Evolutionary conservation across 2,113 vertebrate species (phyloP).

Genomic region (Salminus brasiliensis): DNA sequence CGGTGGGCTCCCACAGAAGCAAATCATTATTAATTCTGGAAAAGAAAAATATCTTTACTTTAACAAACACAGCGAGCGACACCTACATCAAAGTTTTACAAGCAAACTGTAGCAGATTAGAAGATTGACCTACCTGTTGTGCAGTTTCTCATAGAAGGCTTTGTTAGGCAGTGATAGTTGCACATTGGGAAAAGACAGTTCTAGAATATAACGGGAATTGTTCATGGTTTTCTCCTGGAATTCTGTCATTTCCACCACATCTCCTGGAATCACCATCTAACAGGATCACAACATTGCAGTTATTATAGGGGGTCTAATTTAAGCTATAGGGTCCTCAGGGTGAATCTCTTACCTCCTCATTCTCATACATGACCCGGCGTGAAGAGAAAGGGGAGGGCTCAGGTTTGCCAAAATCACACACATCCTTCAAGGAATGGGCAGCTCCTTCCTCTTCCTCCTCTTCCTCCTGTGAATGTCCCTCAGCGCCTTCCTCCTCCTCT

Average conservation of each 20-base stretch:
- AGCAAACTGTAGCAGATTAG: neutral
- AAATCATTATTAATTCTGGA: constrained; percentile 95
- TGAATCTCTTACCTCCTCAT: constrained; percentile 85
- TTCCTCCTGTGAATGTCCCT: constrained; percentile 89
- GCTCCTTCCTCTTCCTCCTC: constrained; percentile 87
- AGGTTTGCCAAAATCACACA: constrained; percentile 93
- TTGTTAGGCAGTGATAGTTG: constrained; percentile 88
- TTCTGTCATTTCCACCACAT: constrained; percentile 90
- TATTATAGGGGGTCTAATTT: neutral
- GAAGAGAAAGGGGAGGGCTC: constrained; percentile 97
- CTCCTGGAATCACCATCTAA: constrained; percentile 98
- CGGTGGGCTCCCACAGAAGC: constrained; percentile 95
- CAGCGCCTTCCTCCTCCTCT: constrained; percentile 89
- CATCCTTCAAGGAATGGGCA: constrained; percentile 93
- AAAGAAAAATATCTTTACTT: constrained; percentile 50
- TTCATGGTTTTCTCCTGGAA: constrained; percentile 97
- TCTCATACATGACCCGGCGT: constrained; percentile 97
- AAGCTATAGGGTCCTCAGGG: too few relatives aligned
- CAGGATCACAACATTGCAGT: constrained; percentile 36
- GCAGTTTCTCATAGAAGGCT: constrained; percentile 93
- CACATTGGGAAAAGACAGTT: constrained; percentile 87
- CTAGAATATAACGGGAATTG: constrained; percentile 92
- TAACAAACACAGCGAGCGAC: neutral
- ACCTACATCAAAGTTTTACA: too few relatives aligned
- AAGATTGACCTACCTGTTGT: constrained; percentile 86